These are phyloP conservation scores for Antedon mediterranea DNA, from an alignment of 53 echinoderm and acorn worm genomes.

Conservation along the genomic window DNA sequence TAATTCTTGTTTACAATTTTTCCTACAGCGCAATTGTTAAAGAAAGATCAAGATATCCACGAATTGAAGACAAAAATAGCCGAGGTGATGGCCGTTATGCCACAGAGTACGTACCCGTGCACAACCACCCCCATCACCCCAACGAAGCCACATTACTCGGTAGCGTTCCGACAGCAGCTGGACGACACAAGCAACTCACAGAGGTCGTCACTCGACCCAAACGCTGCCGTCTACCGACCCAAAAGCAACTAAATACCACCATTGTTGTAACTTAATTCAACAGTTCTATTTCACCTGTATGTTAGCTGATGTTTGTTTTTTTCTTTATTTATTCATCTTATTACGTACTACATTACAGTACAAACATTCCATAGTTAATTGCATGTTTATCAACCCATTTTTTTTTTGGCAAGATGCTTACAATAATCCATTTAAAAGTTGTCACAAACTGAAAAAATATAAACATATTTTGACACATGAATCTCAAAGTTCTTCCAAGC, in stretches of 20 bases:
- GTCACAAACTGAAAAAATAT: too few species aligned
- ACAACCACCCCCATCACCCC: conserved; percentile 26
- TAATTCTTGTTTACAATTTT: neutral
- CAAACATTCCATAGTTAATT: neutral
- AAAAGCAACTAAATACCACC: conserved; percentile 64
- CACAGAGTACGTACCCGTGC: conserved; percentile 45
- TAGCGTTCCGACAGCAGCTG: neutral
- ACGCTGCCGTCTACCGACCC: conserved; percentile 86
- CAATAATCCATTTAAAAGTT: too few species aligned
- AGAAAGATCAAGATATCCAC: conserved; percentile 81
- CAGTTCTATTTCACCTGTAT: neutral
- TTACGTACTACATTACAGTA: neutral
- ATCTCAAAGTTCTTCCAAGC: too few species aligned
- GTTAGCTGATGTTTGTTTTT: neutral
- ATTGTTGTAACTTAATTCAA: neutral
- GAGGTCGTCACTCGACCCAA: conserved; percentile 74
- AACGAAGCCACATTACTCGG: conserved; percentile 56
- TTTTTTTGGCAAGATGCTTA: too few species aligned
- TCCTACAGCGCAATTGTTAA: conserved; percentile 52
- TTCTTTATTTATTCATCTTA: neutral
- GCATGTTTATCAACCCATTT: too few species aligned
- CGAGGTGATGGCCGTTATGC: conserved; percentile 98
- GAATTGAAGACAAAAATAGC: conserved; percentile 93
- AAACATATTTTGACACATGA: too few species aligned
- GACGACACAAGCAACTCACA: neutral